Conservation (phyloP, 2,113 vertebrate genomes). For the Aegithalos caudatus region DNA sequence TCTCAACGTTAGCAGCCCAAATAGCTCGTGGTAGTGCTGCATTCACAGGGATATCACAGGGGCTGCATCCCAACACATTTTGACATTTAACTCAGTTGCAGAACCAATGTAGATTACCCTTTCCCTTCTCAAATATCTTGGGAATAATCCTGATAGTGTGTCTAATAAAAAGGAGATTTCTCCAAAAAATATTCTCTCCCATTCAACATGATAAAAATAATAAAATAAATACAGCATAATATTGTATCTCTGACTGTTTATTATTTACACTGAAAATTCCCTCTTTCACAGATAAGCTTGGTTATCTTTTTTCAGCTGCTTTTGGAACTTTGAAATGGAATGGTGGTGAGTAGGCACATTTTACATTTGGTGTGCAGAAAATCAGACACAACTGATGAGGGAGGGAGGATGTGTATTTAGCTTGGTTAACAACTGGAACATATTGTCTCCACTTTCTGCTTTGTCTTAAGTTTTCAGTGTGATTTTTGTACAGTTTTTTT, state of each 20-base stretch:
- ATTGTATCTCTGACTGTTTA: not conserved
- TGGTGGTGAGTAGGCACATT: not conserved
- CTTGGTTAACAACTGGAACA: not conserved
- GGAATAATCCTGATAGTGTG: not conserved
- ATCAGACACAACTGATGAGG: not conserved
- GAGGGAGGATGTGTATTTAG: not conserved
- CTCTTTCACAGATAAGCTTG: not conserved
- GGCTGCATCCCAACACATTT: not conserved
- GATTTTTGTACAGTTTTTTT: not conserved
- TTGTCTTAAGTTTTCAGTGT: not conserved
- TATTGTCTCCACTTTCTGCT: not conserved
- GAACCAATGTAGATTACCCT: not conserved
- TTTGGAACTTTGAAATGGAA: not conserved
- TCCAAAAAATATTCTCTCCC: rapidly evolving
- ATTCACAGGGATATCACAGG: not conserved
- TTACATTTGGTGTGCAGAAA: not conserved
- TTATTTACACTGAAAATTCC: not conserved
- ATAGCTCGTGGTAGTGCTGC: not conserved
- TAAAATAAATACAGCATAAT: not conserved
- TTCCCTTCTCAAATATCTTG: not conserved
- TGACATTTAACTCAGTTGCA: not conserved
- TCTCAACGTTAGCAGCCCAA: not conserved
- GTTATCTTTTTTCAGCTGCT: not conserved
- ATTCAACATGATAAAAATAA: not conserved
- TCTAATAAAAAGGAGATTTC: not conserved